Evolutionary conservation across 2,113 vertebrate genomes (phyloP).

Genomic region (Chloropsis cyanopogon): DNA sequence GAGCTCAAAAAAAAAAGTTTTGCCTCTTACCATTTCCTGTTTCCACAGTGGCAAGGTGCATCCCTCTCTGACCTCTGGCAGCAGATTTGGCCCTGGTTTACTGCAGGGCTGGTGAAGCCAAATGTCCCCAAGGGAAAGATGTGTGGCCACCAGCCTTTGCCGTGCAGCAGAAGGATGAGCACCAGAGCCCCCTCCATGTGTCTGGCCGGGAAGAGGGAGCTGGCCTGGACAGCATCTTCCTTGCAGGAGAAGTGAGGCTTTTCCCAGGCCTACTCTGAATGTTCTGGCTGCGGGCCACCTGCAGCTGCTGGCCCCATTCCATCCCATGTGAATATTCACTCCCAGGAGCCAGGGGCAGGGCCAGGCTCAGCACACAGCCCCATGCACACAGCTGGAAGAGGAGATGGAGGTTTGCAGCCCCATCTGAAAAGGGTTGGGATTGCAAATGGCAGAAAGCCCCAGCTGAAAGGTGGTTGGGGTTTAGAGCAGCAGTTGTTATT

Average conservation of each 20-base stretch:
- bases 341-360: neutral
- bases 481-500: neutral
- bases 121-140: neutral
- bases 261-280: neutral
- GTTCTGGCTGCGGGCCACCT: neutral
- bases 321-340: fast-evolving
- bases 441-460: neutral
- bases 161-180: fast-evolving
- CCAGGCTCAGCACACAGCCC: neutral
- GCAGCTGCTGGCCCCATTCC: neutral
- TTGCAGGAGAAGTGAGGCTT: neutral
- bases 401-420: neutral
- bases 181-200: neutral
- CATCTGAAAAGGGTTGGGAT: neutral
- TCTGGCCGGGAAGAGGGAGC: neutral
- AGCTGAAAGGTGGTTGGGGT: neutral
- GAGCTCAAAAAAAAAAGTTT: neutral
- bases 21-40: neutral
- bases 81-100: neutral
- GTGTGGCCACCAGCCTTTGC: neutral
- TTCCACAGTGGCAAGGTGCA: neutral
- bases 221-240: neutral
- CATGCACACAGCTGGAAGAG: fast-evolving
- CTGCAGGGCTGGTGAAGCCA: neutral
- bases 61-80: neutral